phyloP scores from a whole-genome alignment of 2,888 invertebrate species.

The Crepidodera aurea region DNA sequence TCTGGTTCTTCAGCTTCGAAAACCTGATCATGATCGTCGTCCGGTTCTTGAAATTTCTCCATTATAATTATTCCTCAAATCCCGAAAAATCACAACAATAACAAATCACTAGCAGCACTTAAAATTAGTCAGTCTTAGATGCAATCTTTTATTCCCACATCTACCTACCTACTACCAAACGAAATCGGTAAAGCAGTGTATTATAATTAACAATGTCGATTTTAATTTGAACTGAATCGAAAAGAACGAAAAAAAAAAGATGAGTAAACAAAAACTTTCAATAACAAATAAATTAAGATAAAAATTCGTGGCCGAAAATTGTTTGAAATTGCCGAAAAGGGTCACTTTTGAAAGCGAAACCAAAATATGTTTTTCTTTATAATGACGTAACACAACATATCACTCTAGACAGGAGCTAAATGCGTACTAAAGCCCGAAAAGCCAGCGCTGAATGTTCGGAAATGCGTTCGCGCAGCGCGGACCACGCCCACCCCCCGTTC shows the following conservation, averaged over 20 bases:
- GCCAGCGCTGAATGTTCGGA: conserved; percentile 60
- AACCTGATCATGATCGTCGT: conserved; percentile 78
- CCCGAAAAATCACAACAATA: conserved; percentile 36
- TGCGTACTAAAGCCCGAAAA: conserved; percentile 61
- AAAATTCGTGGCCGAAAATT: conserved; percentile 30
- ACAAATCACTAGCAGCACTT: conserved; percentile 44
- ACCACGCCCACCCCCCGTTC: conserved; percentile 60
- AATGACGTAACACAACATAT: conserved; percentile 64
- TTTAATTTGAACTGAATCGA: conserved; percentile 41
- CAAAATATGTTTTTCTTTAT: conserved; percentile 62
- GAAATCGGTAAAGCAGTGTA: conserved; percentile 30
- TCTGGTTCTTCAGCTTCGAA: conserved; percentile 74
- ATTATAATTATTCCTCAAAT: conserved; percentile 48
- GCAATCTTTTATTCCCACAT: conserved; percentile 33
- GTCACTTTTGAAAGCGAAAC: conserved; percentile 62
- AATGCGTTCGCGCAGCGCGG: conserved; percentile 61
- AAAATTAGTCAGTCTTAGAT: conserved; percentile 57
- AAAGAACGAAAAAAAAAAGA: conserved; percentile 37
- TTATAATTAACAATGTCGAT: conserved; percentile 21
- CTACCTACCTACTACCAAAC: conserved; percentile 36
- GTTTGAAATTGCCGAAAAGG: conserved; percentile 57
- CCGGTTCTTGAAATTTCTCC: conserved; percentile 76
- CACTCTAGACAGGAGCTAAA: conserved; percentile 63
- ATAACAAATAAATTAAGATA: conserved; percentile 30
- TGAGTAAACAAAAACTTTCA: conserved; percentile 37